phyloP scores from a whole-genome alignment of 2,888 invertebrate genomes.

The Lottia gigantea region DNA sequence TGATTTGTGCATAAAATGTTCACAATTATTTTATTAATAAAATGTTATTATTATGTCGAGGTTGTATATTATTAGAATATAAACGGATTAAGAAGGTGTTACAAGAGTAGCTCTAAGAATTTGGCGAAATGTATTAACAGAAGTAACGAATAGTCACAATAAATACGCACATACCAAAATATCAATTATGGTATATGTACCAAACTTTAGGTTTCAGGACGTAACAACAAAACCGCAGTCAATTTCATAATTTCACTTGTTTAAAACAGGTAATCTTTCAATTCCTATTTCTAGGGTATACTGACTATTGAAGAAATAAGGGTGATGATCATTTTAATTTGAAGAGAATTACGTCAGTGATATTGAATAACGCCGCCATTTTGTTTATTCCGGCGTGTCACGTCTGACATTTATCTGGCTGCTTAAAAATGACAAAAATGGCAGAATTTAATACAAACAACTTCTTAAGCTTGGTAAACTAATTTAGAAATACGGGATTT shows the following conservation, averaged over 20 bases:
- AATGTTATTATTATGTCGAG: no score
- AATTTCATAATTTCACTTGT: neutral
- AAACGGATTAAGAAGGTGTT: neutral
- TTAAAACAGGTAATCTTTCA: neutral
- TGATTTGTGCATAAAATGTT: no score
- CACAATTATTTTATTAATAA: no score
- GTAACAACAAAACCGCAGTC: neutral
- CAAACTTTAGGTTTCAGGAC: neutral
- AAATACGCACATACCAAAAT: no score
- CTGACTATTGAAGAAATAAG: no score
- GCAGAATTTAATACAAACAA: conserved; percentile 4
- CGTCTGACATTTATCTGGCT: neutral
- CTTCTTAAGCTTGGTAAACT: neutral
- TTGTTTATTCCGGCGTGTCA: conserved; percentile 11
- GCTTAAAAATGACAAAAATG: conserved; percentile 3
- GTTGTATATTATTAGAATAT: neutral
- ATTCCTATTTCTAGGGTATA: neutral
- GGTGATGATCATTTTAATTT: no score
- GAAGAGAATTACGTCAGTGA: neutral
- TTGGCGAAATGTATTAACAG: neutral
- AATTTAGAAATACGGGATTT: neutral
- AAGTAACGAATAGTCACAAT: neutral
- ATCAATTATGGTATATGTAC: neutral
- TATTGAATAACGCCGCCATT: neutral
- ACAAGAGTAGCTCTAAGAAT: no score